These are phyloP conservation scores for Platycheirus albimanus DNA, from an alignment of 2,888 invertebrate species.

Conservation along the genomic window DNA sequence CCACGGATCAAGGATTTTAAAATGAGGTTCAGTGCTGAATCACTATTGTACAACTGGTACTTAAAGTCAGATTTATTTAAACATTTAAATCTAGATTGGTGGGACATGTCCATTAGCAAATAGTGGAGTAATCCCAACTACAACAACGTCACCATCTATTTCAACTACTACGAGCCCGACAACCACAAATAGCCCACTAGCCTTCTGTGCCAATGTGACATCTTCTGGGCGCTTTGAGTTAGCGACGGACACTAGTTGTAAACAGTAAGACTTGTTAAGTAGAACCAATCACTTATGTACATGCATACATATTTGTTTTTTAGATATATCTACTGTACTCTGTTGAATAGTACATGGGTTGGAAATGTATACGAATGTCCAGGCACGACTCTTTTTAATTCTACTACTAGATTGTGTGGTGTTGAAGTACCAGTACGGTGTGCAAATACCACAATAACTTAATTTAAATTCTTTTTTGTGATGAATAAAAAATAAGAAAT, in stretches of 20 bases:
- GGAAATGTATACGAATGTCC: conserved; percentile 38
- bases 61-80: neutral
- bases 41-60: too few relatives aligned
- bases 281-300: too few relatives aligned
- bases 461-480: too few relatives aligned
- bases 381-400: conserved; percentile 43
- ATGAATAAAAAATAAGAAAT: too few relatives aligned
- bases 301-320: too few relatives aligned
- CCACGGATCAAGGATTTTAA: too few relatives aligned
- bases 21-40: too few relatives aligned
- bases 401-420: conserved; percentile 9
- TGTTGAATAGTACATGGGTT: conserved; percentile 18
- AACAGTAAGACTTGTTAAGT: conserved; percentile 14
- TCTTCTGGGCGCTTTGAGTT: conserved; percentile 30
- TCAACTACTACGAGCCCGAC: neutral
- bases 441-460: neutral
- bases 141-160: neutral
- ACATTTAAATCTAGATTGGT: conserved; percentile 23
- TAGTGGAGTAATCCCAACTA: conserved; percentile 1
- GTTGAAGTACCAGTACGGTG: conserved; percentile 31
- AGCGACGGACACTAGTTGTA: conserved; percentile 21
- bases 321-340: conserved; percentile 40
- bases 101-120: conserved; percentile 36
- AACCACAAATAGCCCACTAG: conserved; percentile 19
- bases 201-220: conserved; percentile 10